These are phyloP conservation scores for Chrysina gloriosa DNA, from an alignment of 2,888 invertebrate species.

Conservation along the genomic window DNA sequence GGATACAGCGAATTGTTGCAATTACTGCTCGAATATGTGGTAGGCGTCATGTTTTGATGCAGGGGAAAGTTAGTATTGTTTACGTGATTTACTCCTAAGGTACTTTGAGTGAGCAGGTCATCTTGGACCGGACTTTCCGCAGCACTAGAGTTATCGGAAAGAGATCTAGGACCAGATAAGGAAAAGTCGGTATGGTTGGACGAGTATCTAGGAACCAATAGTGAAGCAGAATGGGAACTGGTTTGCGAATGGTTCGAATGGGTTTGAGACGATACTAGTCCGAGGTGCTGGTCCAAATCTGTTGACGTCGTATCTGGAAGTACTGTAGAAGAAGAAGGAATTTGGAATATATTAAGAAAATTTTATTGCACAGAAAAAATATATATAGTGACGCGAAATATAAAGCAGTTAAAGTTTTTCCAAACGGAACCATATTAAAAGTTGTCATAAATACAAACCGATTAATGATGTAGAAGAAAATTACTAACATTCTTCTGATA, in stretches of 20 bases:
- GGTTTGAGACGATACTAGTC: slow-evolving; percentile 71
- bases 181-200: slow-evolving; percentile 75
- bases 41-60: slow-evolving; percentile 62
- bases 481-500: too few species aligned
- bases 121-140: slow-evolving; percentile 87
- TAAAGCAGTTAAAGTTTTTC: too few species aligned
- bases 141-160: slow-evolving; percentile 85
- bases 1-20: slow-evolving; percentile 82
- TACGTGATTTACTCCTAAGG: slow-evolving; percentile 67
- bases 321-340: slow-evolving; percentile 67
- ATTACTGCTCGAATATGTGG: slow-evolving; percentile 68
- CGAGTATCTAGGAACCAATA: slow-evolving; percentile 77
- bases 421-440: too few species aligned
- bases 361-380: too few species aligned
- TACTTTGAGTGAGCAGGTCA: slow-evolving; percentile 76
- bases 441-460: too few species aligned
- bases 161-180: slow-evolving; percentile 77
- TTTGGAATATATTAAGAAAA: neutral
- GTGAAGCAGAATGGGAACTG: slow-evolving; percentile 64
- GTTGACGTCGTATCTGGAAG: slow-evolving; percentile 83
- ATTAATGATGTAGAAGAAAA: too few species aligned
- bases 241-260: slow-evolving; percentile 67
- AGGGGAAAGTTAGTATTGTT: slow-evolving; percentile 75
- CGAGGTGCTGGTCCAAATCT: slow-evolving; percentile 79
- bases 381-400: too few species aligned